Conservation (phyloP, 2,888 invertebrate genomes). For the Tenthredo notha region DNA sequence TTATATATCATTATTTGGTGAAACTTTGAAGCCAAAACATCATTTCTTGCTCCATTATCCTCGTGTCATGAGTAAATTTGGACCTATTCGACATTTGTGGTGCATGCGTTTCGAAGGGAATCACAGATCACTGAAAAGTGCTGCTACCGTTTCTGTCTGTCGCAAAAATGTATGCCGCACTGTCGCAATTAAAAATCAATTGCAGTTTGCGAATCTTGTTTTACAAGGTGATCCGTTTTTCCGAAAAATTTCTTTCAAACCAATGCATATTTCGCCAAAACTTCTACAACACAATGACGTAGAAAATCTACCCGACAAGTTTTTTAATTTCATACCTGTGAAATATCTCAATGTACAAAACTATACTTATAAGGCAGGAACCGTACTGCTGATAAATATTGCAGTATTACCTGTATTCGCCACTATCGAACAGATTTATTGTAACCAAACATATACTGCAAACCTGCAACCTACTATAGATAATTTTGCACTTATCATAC, state of each 20-base stretch:
- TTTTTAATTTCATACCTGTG: not conserved
- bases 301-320: not conserved
- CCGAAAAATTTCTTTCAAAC: conserved; percentile 13
- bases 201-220: conserved; percentile 2
- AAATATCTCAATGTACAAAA: conserved; percentile 23
- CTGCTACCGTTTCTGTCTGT: conserved; percentile 6
- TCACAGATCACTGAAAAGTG: conserved; percentile 58
- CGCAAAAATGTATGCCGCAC: conserved; percentile 24
- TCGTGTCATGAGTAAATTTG: conserved; percentile 57
- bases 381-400: not conserved
- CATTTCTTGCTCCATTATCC: conserved; percentile 62
- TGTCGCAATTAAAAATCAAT: not conserved
- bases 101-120: conserved; percentile 60
- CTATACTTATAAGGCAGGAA: conserved; percentile 13
- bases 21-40: conserved; percentile 60
- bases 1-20: conserved; percentile 54
- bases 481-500: conserved; percentile 2
- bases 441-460: not conserved
- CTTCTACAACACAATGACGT: not conserved
- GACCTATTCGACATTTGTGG: conserved; percentile 57
- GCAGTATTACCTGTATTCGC: not conserved
- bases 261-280: not conserved
- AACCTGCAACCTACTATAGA: not conserved
- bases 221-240: conserved; percentile 11
- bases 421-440: conserved; percentile 8